Conservation (phyloP, 2,888 invertebrate species). For the Thalpophila matura region DNA sequence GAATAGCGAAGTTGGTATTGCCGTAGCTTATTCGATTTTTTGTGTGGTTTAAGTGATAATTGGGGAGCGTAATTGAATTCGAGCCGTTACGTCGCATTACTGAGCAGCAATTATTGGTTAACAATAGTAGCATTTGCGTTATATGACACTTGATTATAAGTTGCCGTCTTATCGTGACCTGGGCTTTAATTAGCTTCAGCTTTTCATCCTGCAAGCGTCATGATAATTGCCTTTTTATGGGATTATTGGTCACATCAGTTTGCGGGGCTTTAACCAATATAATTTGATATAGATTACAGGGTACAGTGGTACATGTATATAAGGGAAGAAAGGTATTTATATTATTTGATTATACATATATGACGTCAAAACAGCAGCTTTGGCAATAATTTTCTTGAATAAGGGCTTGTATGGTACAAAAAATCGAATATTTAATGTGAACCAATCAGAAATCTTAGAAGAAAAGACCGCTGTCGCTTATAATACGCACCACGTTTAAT, state of each 20-base stretch:
- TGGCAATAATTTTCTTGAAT: too few relatives aligned
- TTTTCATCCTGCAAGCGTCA: background rate
- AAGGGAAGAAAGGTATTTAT: too few relatives aligned
- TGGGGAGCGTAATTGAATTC: slow-evolving; percentile 53
- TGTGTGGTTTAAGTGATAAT: slow-evolving; percentile 63
- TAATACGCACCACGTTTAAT: slow-evolving; percentile 60
- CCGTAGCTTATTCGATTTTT: slow-evolving; percentile 76
- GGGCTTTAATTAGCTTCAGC: slow-evolving; percentile 6
- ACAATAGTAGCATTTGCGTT: slow-evolving; percentile 35
- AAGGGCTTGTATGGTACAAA: too few relatives aligned
- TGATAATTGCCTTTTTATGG: background rate
- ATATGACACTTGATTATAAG: slow-evolving; percentile 29
- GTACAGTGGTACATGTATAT: too few relatives aligned
- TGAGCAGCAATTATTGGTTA: slow-evolving; percentile 29
- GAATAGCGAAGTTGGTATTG: slow-evolving; percentile 74
- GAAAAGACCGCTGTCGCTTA: slow-evolving; percentile 31
- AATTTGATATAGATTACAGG: too few relatives aligned
- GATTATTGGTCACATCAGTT: background rate
- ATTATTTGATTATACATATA: too few relatives aligned
- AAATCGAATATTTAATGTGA: too few relatives aligned
- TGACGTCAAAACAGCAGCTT: too few relatives aligned
- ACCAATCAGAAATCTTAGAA: background rate
- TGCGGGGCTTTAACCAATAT: too few relatives aligned
- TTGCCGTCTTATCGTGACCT: slow-evolving; percentile 21
- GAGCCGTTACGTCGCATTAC: slow-evolving; percentile 18